These are phyloP conservation scores for Ophion ventricosus DNA, from an alignment of 2,888 invertebrate genomes.

Conservation along the genomic window DNA sequence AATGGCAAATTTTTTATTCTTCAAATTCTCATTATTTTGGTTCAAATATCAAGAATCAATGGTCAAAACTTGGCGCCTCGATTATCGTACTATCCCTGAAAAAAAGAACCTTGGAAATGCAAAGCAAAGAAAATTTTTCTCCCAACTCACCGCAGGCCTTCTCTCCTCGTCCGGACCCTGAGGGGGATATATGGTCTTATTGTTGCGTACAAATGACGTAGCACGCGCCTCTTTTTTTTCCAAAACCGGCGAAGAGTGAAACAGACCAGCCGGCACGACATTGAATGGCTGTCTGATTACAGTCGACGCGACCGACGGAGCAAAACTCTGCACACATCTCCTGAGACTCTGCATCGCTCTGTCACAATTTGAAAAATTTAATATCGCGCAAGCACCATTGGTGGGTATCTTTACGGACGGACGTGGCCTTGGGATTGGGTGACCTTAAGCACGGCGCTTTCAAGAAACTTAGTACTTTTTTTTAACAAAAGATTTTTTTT, in stretches of 20 bases:
- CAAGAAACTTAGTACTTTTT: not conserved
- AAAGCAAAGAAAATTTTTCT: not conserved
- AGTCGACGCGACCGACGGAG: conserved; percentile 35
- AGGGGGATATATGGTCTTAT: conserved; percentile 92
- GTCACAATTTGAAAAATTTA: not conserved
- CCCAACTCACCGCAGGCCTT: conserved; percentile 92
- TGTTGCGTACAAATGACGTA: conserved; percentile 87
- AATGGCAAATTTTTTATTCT: too few species aligned
- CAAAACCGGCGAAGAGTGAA: conserved; percentile 59
- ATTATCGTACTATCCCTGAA: too few species aligned
- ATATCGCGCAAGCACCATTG: not conserved
- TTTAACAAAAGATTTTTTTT: too few species aligned
- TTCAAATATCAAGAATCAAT: too few species aligned
- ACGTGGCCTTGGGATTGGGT: too few species aligned
- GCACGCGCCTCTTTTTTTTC: conserved; percentile 79
- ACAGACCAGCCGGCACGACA: not conserved
- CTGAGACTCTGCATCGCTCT: conserved; percentile 67
- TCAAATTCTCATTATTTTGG: too few species aligned
- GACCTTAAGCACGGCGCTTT: too few species aligned
- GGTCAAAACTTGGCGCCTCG: too few species aligned
- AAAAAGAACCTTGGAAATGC: too few species aligned
- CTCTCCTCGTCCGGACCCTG: conserved; percentile 89
- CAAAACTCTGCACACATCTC: conserved; percentile 53
- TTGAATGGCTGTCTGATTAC: conserved; percentile 39
- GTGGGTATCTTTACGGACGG: too few species aligned